These are phyloP conservation scores for Agrochola lychnidis DNA, from an alignment of 2,888 invertebrate species.

Conservation along the genomic window DNA sequence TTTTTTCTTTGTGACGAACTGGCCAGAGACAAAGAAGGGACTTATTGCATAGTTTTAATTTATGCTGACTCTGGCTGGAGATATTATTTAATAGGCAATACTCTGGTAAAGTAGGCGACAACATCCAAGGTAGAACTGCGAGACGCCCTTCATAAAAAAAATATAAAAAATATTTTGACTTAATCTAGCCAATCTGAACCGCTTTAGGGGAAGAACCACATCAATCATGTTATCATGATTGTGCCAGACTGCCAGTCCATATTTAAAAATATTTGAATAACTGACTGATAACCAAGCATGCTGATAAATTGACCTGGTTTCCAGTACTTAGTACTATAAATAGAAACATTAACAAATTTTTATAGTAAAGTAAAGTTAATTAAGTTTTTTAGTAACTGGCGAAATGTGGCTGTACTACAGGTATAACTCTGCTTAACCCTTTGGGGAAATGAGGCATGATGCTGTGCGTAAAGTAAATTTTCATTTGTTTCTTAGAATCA, in stretches of 20 bases:
- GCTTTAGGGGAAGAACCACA: neutral
- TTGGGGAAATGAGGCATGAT: neutral
- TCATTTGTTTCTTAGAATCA: neutral
- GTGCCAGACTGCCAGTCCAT: neutral
- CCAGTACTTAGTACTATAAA: neutral
- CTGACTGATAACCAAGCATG: slow-evolving; percentile 18
- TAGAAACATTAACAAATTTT: neutral
- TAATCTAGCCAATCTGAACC: neutral
- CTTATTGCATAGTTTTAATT: neutral
- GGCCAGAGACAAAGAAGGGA: slow-evolving; percentile 8
- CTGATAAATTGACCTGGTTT: slow-evolving; percentile 44
- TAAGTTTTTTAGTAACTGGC: neutral
- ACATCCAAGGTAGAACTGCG: neutral
- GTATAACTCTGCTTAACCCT: neutral
- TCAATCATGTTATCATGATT: slow-evolving; percentile 39
- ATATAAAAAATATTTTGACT: neutral
- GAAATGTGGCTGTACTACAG: neutral
- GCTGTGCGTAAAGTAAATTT: neutral
- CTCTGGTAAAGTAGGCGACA: neutral
- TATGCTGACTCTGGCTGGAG: neutral
- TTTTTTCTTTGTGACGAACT: slow-evolving; percentile 18
- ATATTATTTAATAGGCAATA: neutral
- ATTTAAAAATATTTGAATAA: slow-evolving; percentile 31
- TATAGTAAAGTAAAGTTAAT: neutral
- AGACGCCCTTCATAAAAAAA: neutral